Conservation (phyloP, 2,888 invertebrate genomes). For the Drosophila sordidapex region DNA sequence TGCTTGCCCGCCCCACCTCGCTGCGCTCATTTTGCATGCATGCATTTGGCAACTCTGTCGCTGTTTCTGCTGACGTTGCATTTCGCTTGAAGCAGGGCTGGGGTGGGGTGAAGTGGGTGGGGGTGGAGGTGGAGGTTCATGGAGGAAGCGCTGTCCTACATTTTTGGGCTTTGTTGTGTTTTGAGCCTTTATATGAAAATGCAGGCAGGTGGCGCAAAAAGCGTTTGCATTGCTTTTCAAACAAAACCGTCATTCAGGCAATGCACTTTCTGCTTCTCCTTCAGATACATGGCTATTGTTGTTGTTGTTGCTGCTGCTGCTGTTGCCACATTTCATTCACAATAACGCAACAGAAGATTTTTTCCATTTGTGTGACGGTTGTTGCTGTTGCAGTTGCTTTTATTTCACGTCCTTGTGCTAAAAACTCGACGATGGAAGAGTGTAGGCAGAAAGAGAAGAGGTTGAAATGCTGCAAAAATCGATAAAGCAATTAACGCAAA, state of each 20-base stretch:
- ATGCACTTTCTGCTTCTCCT: constrained; percentile 56
- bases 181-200: constrained; percentile 39
- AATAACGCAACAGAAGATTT: constrained; percentile 51
- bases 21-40: constrained; percentile 75
- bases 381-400: constrained; percentile 43
- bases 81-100: not conserved
- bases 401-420: constrained; percentile 75
- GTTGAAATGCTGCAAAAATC: constrained; percentile 68
- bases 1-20: constrained; percentile 3
- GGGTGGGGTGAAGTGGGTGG: not conserved
- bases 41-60: constrained; percentile 78
- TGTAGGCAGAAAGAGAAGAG: constrained; percentile 25
- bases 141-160: constrained; percentile 59
- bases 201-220: constrained; percentile 59
- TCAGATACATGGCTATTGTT: constrained; percentile 27
- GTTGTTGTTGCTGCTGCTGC: constrained; percentile 3
- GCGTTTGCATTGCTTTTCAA: constrained; percentile 58
- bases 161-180: constrained; percentile 67
- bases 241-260: constrained; percentile 51
- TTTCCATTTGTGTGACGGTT: constrained; percentile 44
- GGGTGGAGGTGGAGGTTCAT: not conserved
- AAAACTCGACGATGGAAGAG: constrained; percentile 35
- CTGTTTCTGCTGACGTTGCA: constrained; percentile 57
- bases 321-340: constrained; percentile 57
- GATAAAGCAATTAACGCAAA: constrained; percentile 82